Evolutionary conservation across 2,797 vertebrate genomes (phyloP), one percentile per base, ranked within the genome.

Genomic region (Mastacembelus armatus): DNA sequence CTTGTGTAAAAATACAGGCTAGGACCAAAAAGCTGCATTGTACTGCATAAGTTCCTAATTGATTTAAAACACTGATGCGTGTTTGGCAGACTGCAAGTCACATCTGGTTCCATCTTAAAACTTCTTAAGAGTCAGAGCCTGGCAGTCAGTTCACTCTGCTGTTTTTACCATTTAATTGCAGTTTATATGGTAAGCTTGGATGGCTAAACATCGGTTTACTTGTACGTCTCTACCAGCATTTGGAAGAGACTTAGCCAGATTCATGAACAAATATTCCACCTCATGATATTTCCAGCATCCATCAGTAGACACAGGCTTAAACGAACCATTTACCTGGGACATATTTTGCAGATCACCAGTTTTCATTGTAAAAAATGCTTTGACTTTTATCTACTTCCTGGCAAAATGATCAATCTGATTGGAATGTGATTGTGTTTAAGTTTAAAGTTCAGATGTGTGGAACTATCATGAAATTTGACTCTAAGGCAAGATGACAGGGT

Each of bases 41-140:
- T 14, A 19, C n/a, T n/a, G 12, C 61, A 40, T 48, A n/a, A 51
- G 10, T 16, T 62, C 40, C 33, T 66, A 39, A 78, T 47, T 62
- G 39, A 62, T 70, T 80, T 71, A 43, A 67, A 75, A 50, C 51
- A 15, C 29, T 33, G 56, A 71, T 62, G 63, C 38, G 59, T 27
- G 48, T 74, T 71, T 39, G 29, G 42, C 54, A 67, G 70, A 60
- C 27, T 66, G 15, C 12, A 26, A 56, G 49, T 66, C 72, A 75
- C 77, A 80, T 77, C 71, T 80, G 81, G 70, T 58, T 74, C 45
- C 54, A 22, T 35, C 80, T 75, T 63, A 40, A 60, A 81, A 71
- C 43, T 52, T 42, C 81, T 57, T 42, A 52, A 64, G 68, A 62
- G 38, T 58, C 42, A 40, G 42, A 8, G 9, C 38, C 36, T 51